Conservation (phyloP, 2,888 invertebrate genomes). For the Pecten maximus region DNA sequence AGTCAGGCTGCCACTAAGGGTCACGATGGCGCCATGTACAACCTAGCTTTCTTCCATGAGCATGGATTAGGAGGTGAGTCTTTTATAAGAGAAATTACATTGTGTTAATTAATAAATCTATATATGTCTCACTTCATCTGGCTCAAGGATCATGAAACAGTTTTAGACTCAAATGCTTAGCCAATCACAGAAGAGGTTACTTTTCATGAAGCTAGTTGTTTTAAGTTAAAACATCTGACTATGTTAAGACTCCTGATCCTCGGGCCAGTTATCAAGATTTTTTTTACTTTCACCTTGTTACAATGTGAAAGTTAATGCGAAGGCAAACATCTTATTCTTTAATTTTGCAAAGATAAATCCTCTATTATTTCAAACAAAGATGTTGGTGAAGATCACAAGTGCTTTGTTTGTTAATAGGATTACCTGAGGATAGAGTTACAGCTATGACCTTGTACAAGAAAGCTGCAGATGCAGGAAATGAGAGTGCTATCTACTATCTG, state of each 20-base stretch:
- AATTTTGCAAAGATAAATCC: too few species aligned
- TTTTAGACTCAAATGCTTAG: too few species aligned
- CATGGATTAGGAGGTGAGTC: constrained; percentile 73
- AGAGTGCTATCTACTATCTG: constrained; percentile 63
- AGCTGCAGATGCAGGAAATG: constrained; percentile 69
- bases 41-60: constrained; percentile 72
- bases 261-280: too few species aligned
- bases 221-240: too few species aligned
- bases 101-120: too few species aligned
- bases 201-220: too few species aligned
- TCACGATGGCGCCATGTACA: constrained; percentile 74
- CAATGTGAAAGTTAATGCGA: too few species aligned
- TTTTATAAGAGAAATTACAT: background rate
- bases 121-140: background rate
- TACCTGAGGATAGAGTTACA: constrained; percentile 65
- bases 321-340: too few species aligned
- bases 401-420: constrained; percentile 57
- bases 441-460: constrained; percentile 66
- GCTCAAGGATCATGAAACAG: background rate
- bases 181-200: too few species aligned
- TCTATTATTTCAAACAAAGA: too few species aligned
- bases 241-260: too few species aligned
- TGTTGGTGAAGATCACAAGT: background rate
- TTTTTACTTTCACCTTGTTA: too few species aligned
- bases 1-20: constrained; percentile 69